Percentiles rank a stretch among this genome's conserved stretches.
Evolutionary conservation across 2,797 vertebrate genomes (phyloP).

Genomic region (Oreochromis grahami): DNA sequence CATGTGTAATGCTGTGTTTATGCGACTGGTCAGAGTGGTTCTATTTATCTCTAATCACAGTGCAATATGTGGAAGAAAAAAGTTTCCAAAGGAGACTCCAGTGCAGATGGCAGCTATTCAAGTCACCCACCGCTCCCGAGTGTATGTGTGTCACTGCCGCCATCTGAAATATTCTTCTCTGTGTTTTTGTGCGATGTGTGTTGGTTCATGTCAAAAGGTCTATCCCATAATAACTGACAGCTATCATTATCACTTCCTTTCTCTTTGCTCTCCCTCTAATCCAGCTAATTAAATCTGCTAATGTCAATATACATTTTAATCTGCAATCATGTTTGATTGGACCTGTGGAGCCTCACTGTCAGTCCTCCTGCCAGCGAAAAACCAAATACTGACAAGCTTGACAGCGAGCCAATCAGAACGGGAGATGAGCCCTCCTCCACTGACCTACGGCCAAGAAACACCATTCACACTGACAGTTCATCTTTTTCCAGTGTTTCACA

Average conservation of each 20-base stretch:
- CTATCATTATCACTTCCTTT: conserved; percentile 61
- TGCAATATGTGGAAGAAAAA: conserved; percentile 26
- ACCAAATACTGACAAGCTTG: neutral
- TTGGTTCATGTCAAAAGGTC: conserved; percentile 50
- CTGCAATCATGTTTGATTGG: conserved; percentile 32
- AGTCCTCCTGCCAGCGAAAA: conserved; percentile 27
- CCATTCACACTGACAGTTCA: conserved; percentile 24
- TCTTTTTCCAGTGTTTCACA: conserved; percentile 8
- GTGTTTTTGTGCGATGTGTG: neutral
- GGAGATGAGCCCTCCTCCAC: neutral
- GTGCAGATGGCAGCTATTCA: conserved; percentile 57
- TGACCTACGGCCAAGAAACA: conserved; percentile 41
- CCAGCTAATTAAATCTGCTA: conserved; percentile 51
- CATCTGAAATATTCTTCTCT: conserved; percentile 21
- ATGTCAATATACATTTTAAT: conserved; percentile 61
- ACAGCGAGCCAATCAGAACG: conserved; percentile 24
- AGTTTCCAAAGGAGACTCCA: conserved; percentile 51
- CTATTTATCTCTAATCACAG: conserved; percentile 64
- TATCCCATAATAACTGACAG: conserved; percentile 52
- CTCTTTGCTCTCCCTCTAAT: conserved; percentile 38
- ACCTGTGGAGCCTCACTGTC: neutral
- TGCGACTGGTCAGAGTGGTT: conserved; percentile 29
- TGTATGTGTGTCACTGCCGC: neutral
- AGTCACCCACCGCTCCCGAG: conserved; percentile 4
- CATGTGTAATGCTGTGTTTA: neutral